Evolutionary conservation across 2,113 vertebrate species (phyloP), one percentile per base, ranked within the genome.

Genomic region (Scomber japonicus): DNA sequence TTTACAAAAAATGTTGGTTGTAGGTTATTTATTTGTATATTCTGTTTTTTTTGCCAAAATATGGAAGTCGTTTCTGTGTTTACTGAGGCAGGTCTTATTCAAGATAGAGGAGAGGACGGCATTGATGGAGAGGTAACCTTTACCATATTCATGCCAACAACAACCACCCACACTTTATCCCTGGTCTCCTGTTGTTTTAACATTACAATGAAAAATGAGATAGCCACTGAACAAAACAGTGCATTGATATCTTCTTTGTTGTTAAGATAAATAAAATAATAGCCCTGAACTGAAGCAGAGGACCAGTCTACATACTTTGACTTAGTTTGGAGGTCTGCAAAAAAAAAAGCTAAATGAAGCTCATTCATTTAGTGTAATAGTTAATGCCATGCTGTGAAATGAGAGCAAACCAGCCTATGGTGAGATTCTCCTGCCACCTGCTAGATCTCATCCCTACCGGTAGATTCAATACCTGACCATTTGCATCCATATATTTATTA

Each of bases 361-460:
- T 67, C 16, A 16, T 66, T 72, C 4, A 75, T 85, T 82, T 64
- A 15, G 35, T 6, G 11, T 30, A 49, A 82, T 7, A 72, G 68
- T 53, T 68, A 80, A 84, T 65, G 72, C 49, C 46, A 65, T 11
- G 15, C 51, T 71, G 57, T 57, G 63, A 71, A 80, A 82, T 61
- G 69, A 82, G 73, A 69, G 15, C 68, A 30, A 64, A 83, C 61
- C 80, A 77, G 70, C 60, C 51, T 49, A 67, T n/a, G 45, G 71
- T 77, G 31, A 51, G 56, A 55, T 65, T 62, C 57, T 72, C 30
- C 57, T 69, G 50, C 78, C 77, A 88, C 82, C 83, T 85, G 83
- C 80, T 79, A 72, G 78, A 86, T 88, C 79, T 81, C 85, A 60
- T 72, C 78, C 70, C 81, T 69, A 75, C 66, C 1, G 13, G 53